phyloP scores from a whole-genome alignment of 2,113 vertebrate species.

The Gallinago undulata region DNA sequence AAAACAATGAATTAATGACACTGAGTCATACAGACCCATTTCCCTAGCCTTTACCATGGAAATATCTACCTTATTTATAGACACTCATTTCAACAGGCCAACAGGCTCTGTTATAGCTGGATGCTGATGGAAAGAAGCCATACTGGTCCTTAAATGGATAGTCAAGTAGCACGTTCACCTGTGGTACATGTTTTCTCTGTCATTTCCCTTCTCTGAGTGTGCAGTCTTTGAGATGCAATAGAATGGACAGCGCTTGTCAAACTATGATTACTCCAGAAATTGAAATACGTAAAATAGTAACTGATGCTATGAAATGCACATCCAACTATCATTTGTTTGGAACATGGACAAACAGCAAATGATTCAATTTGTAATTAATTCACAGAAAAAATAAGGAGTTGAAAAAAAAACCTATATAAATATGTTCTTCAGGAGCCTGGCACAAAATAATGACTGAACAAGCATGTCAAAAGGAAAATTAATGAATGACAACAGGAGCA shows the following conservation, averaged over 20 bases:
- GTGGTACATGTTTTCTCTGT: background rate
- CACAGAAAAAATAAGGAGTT: background rate
- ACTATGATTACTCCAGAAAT: slow-evolving; percentile 21
- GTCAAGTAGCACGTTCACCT: background rate
- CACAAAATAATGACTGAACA: slow-evolving; percentile 46
- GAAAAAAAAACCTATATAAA: background rate
- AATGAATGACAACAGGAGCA: slow-evolving; percentile 35
- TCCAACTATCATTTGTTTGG: slow-evolving; percentile 8
- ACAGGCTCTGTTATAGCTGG: background rate
- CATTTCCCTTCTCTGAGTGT: background rate
- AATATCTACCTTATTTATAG: background rate
- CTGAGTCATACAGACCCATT: background rate
- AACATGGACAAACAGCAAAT: slow-evolving; percentile 31
- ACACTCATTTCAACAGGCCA: background rate
- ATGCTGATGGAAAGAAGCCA: background rate
- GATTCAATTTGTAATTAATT: slow-evolving; percentile 42
- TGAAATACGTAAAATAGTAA: slow-evolving; percentile 46
- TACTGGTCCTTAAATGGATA: background rate
- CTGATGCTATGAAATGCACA: slow-evolving; percentile 23
- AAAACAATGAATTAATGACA: background rate
- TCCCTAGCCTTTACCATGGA: background rate
- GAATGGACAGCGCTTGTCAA: slow-evolving; percentile 34
- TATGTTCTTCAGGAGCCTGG: background rate
- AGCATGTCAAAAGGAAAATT: slow-evolving; percentile 36
- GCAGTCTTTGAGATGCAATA: background rate